Evolutionary conservation across 2,113 vertebrate species (phyloP), one percentile per base, ranked within the genome.

Genomic region (Accipiter virgatus): DNA sequence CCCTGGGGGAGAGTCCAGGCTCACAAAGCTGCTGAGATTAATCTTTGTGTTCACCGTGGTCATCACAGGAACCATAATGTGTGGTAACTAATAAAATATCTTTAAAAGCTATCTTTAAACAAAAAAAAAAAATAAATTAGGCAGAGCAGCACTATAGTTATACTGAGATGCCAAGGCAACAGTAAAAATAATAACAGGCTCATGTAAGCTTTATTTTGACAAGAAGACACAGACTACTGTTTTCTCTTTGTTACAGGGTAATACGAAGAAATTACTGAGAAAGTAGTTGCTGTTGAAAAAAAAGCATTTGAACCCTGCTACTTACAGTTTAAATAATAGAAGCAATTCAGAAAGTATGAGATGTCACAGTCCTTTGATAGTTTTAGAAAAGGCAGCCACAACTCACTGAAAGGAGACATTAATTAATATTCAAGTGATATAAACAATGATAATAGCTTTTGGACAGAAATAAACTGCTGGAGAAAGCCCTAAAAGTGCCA

Each of bases 51-150:
- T 84, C 56, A 63, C 17, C 2, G 2, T 2, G 1, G 36, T 81
- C 50, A 74, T 58, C 45, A 25, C 2, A 1, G n/a, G 23, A 68
- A 63, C 56, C 0, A 0, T 11, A 40, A 12, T 10, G 3, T 67
- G 34, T 40, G 11, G 29, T 62, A 62, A 62, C 55, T 59, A 50
- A 34, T 47, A 56, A 55, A 63, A 36, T 56, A 47, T 20, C 55
- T 42, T 13, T 70, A 32, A 56, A 56, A 71, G 18, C 26, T 50
- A 38, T 22, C 56, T 71, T 56, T 8, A 15, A 42, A 42, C 40
- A 42, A 52, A 32, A 48, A 56, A 23, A 48, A 48, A 48, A 27
- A 48, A 38, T 38, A 70, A 68, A 61, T 38, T 9, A 62, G 14
- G 25, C 42, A 65, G 48, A 70, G 42, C 11, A 78, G 25, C 25